Conservation (phyloP, 2,888 invertebrate species). For the Lymantria dispar region DNA sequence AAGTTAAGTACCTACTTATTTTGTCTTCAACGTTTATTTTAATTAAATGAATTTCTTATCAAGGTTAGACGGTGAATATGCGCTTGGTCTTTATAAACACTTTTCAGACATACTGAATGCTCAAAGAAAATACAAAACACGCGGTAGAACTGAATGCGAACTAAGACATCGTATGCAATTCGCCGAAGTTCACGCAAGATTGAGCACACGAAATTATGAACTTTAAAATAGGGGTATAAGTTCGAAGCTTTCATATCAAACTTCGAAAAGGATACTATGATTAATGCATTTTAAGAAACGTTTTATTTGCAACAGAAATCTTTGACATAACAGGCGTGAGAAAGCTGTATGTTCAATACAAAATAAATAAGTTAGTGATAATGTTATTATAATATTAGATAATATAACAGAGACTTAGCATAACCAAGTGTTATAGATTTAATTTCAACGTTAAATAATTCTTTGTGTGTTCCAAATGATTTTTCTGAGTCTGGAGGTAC, state of each 20-base stretch:
- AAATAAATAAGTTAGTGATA: no score
- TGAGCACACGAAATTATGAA: constrained; percentile 41
- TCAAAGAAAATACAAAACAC: constrained; percentile 59
- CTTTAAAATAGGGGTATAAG: constrained; percentile 48
- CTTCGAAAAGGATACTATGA: constrained; percentile 52
- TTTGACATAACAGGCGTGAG: constrained; percentile 63
- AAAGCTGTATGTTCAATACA: constrained; percentile 31
- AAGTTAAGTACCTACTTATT: constrained; percentile 55
- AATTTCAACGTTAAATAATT: no score
- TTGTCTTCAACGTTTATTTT: constrained; percentile 59
- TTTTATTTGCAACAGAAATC: constrained; percentile 65
- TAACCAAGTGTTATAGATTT: no score
- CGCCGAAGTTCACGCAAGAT: constrained; percentile 50
- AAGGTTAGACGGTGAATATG: constrained; percentile 29
- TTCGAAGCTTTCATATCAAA: constrained; percentile 50
- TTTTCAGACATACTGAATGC: constrained; percentile 34
- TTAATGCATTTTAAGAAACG: constrained; percentile 69
- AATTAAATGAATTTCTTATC: constrained; percentile 57
- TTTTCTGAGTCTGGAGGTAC: no score
- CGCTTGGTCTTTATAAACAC: constrained; percentile 17
- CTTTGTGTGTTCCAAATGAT: no score
- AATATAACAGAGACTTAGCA: no score
- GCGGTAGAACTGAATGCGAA: constrained; percentile 33
- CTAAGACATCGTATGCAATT: constrained; percentile 49
- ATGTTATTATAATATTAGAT: no score